Conservation (phyloP, 2,113 vertebrate genomes). For the Phrynosoma platyrhinos region DNA sequence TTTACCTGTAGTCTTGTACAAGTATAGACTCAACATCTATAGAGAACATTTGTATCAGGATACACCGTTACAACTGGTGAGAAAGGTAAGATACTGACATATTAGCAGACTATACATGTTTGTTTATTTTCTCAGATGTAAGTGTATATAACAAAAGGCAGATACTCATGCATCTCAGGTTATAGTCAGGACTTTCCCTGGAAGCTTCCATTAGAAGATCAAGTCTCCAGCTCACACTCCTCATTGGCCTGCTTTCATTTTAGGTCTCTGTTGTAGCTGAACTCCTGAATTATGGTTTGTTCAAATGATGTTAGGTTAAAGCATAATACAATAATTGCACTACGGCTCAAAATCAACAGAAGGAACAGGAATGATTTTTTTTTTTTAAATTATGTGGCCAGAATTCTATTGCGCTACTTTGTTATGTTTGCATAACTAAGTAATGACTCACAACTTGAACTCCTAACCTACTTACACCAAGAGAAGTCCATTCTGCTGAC, state of each 20-base stretch:
- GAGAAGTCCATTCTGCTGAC: no score
- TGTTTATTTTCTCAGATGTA: not conserved
- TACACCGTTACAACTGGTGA: not conserved
- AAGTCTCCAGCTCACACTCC: not conserved
- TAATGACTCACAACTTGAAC: no score
- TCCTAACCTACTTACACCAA: no score
- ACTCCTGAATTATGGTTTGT: not conserved
- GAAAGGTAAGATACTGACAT: not conserved
- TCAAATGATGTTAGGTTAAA: no score
- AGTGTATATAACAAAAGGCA: not conserved
- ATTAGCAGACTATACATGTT: not conserved
- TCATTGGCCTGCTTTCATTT: not conserved
- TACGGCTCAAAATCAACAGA: no score
- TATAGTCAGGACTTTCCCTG: not conserved
- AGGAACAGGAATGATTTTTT: no score
- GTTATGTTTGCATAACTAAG: no score
- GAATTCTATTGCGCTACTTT: no score
- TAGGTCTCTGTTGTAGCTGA: not conserved
- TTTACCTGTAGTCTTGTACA: not conserved
- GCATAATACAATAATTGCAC: no score
- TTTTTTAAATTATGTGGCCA: no score
- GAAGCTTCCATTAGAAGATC: not conserved
- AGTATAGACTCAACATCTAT: not conserved
- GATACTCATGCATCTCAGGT: not conserved
- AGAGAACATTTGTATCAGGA: not conserved